Conservation (phyloP, 2,888 invertebrate species). For the Anodontia alba region DNA sequence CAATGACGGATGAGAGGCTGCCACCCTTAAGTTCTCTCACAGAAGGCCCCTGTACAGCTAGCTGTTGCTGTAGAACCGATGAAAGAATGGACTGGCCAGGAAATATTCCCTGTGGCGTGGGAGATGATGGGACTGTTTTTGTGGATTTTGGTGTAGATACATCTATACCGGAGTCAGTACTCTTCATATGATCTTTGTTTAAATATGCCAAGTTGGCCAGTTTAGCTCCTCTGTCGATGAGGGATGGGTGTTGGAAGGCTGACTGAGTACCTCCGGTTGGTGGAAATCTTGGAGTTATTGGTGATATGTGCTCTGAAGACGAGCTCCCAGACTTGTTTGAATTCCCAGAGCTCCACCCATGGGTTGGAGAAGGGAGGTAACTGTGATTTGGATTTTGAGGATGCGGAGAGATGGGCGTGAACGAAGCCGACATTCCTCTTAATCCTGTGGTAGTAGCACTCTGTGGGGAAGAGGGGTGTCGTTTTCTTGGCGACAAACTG, state of each 20-base stretch:
- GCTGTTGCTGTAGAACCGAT: constrained; percentile 70
- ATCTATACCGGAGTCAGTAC: constrained; percentile 80
- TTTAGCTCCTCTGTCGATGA: constrained; percentile 48
- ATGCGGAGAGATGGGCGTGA: constrained; percentile 91
- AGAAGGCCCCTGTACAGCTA: constrained; percentile 46
- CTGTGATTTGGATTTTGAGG: constrained; percentile 76
- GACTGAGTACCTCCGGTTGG: constrained; percentile 53
- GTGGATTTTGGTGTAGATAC: constrained; percentile 69
- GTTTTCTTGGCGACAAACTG: constrained; percentile 59
- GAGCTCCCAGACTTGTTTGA: constrained; percentile 79
- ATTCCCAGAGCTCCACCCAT: constrained; percentile 79
- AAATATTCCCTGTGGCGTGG: constrained; percentile 31
- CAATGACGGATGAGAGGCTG: constrained; percentile 39
- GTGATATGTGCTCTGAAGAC: constrained; percentile 81
- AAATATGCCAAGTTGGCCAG: constrained; percentile 53
- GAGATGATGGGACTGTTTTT: constrained; percentile 54
- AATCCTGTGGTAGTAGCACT: constrained; percentile 87
- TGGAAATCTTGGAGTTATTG: constrained; percentile 77
- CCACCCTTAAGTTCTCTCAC: constrained; percentile 40
- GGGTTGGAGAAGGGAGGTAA: constrained; percentile 76
- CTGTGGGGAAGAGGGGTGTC: constrained; percentile 78
- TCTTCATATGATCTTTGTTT: constrained; percentile 74
- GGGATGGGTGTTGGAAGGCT: constrained; percentile 71
- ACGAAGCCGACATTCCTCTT: constrained; percentile 89
- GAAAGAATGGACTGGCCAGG: constrained; percentile 36